Percentiles rank a stretch among this genome's conserved stretches.
These are phyloP conservation scores for Lagopus muta DNA, from an alignment of 2,113 vertebrate genomes.

Conservation along the genomic window DNA sequence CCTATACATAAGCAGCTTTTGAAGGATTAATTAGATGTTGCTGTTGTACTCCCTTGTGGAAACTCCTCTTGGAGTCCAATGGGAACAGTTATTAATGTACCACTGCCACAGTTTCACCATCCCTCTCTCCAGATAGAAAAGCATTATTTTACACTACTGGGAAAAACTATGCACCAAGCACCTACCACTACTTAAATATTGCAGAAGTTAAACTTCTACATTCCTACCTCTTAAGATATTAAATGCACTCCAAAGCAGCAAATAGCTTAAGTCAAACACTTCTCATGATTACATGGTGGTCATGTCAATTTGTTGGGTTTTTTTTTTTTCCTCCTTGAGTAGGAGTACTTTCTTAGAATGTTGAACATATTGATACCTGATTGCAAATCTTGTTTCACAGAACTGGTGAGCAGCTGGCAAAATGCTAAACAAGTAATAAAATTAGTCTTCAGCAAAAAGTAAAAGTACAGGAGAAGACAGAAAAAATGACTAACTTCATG, in stretches of 20 bases:
- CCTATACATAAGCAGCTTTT: not conserved
- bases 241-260: not conserved
- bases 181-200: not conserved
- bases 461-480: not conserved
- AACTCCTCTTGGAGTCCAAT: not conserved
- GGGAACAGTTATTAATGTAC: not conserved
- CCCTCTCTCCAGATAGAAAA: not conserved
- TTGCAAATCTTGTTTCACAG: not conserved
- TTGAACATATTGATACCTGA: not conserved
- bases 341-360: not conserved
- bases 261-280: not conserved
- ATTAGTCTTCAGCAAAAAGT: not conserved
- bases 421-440: not conserved
- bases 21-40: not conserved
- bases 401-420: not conserved
- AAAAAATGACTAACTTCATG: not conserved
- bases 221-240: not conserved
- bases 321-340: not conserved
- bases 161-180: not conserved
- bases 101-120: not conserved
- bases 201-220: not conserved
- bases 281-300: not conserved
- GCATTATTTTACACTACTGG: not conserved
- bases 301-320: not conserved
- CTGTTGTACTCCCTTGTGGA: not conserved